These are phyloP conservation scores for Orthonychiurus folsomi DNA, from an alignment of 2,888 invertebrate species.

Conservation along the genomic window DNA sequence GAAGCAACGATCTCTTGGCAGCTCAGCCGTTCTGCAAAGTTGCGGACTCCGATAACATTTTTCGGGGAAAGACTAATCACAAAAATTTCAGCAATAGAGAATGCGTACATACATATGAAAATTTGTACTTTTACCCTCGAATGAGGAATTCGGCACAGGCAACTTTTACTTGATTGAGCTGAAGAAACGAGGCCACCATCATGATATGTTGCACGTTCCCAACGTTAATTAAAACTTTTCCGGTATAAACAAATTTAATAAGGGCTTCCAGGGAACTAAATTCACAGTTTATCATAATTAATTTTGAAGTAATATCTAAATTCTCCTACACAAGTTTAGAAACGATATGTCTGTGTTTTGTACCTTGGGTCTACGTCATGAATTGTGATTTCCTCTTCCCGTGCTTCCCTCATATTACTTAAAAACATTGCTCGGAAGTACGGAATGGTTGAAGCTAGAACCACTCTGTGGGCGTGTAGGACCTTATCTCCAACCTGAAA, in stretches of 20 bases:
- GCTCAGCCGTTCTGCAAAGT: constrained; percentile 69
- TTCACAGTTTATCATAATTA: constrained; percentile 37
- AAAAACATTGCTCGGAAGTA: constrained; percentile 88
- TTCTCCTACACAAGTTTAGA: background rate
- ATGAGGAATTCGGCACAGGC: constrained; percentile 74
- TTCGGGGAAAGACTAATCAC: constrained; percentile 64
- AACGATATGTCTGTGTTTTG: constrained; percentile 40
- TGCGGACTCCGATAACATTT: constrained; percentile 68
- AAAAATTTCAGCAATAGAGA: too few species aligned
- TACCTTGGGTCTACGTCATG: constrained; percentile 70
- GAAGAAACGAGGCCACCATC: constrained; percentile 74
- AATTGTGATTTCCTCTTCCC: constrained; percentile 69
- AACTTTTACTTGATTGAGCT: constrained; percentile 66
- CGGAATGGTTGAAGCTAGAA: constrained; percentile 74
- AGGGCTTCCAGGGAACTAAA: constrained; percentile 66
- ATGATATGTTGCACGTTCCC: constrained; percentile 74
- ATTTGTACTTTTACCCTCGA: constrained; percentile 51
- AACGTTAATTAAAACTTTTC: constrained; percentile 63
- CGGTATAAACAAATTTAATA: constrained; percentile 78
- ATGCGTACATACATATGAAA: too few species aligned
- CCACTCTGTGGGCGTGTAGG: constrained; percentile 72
- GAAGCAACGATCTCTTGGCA: constrained; percentile 61
- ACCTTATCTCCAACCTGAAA: constrained; percentile 63
- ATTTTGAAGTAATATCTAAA: constrained; percentile 4
- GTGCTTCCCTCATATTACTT: constrained; percentile 75